phyloP scores from a whole-genome alignment of 2,797 vertebrate species.

The Enteromius paludinosus region DNA sequence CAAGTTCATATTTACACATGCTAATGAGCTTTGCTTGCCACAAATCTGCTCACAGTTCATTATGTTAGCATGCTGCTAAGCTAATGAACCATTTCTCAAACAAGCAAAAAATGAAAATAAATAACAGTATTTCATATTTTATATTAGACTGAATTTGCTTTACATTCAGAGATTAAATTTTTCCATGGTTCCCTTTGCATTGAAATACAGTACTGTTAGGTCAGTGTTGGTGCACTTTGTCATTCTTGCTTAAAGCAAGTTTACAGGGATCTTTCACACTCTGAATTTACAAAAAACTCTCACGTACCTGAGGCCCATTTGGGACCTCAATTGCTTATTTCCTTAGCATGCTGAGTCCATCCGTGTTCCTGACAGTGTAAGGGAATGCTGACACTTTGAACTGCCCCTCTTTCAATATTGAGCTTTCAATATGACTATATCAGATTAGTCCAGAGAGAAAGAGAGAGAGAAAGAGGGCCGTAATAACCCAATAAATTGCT shows the following conservation, averaged over 20 bases:
- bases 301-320: constrained; percentile 10
- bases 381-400: constrained; percentile 42
- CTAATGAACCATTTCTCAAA: constrained; percentile 3
- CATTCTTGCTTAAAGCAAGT: background rate
- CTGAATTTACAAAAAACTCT: constrained; percentile 33
- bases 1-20: constrained; percentile 7
- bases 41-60: background rate
- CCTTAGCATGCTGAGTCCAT: constrained; percentile 17
- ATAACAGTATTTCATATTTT: background rate
- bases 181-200: background rate
- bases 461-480: constrained; percentile 8
- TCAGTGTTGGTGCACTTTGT: background rate
- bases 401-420: constrained; percentile 1
- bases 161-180: background rate
- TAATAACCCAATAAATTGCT: constrained; percentile 51
- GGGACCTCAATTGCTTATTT: constrained; percentile 26
- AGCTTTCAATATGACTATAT: constrained; percentile 36
- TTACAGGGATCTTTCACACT: constrained; percentile 3
- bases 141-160: too few relatives aligned
- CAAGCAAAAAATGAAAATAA: background rate
- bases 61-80: background rate
- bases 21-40: constrained; percentile 16
- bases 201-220: background rate
- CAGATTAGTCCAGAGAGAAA: constrained; percentile 14
- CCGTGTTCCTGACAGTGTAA: background rate